Conservation (phyloP, 30 jellyfish, hydroid and myxozoan genomes). For the Aurelia aurita complex sp. Pacific region DNA sequence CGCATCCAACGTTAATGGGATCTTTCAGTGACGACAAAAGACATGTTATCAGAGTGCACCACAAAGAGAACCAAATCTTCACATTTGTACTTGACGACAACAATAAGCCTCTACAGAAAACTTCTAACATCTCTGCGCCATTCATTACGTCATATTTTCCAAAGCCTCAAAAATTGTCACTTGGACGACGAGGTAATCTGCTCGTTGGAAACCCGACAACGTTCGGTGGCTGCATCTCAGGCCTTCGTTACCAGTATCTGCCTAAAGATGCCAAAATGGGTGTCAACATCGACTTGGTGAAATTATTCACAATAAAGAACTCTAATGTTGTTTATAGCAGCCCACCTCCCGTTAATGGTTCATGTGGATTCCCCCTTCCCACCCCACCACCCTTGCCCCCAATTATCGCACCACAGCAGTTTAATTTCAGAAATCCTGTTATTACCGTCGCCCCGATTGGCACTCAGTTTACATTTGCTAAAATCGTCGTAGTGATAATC, state of each 20-base stretch:
- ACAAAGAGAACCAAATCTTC: conserved; percentile 13
- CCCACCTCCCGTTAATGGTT: conserved; percentile 12
- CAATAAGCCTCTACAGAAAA: not conserved
- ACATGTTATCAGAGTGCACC: conserved; percentile 23
- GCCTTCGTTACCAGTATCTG: conserved; percentile 5
- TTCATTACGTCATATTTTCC: not conserved
- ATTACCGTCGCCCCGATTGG: conserved; percentile 22
- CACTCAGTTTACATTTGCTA: conserved; percentile 1
- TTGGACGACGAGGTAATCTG: not conserved
- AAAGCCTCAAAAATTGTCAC: not conserved
- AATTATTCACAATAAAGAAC: not conserved
- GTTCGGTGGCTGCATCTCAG: conserved; percentile 23
- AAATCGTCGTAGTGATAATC: not conserved
- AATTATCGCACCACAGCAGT: conserved; percentile 28
- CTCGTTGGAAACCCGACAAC: not conserved
- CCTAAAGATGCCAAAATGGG: not conserved
- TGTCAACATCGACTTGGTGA: conserved; percentile 4
- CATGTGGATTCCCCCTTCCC: not conserved
- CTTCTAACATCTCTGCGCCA: conserved; percentile 1
- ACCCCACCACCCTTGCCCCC: conserved; percentile 24
- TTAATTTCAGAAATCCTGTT: conserved; percentile 1
- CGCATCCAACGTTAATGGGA: not conserved
- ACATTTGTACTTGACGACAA: not conserved
- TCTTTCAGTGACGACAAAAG: conserved; percentile 14
- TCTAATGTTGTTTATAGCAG: not conserved